Evolutionary conservation across 2,797 vertebrate genomes (phyloP).

Genomic region (Rhinophrynus dorsalis): DNA sequence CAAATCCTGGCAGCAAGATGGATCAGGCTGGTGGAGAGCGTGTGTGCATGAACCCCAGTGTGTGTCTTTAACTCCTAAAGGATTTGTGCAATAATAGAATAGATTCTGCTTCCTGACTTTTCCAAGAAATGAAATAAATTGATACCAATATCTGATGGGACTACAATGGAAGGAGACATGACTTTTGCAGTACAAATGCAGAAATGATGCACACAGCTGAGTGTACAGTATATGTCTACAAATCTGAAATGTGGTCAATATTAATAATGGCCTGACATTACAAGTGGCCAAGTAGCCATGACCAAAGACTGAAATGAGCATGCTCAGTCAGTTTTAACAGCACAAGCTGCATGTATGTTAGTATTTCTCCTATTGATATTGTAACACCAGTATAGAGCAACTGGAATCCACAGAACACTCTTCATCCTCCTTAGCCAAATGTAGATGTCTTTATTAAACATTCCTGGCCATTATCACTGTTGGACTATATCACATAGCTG

Average conservation of each 20-base stretch:
- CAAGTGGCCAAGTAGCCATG: not conserved
- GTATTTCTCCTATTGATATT: too few species aligned
- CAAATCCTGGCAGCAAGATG: constrained; percentile 3
- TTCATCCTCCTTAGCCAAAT: too few species aligned
- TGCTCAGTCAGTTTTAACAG: too few species aligned
- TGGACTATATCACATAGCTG: too few species aligned
- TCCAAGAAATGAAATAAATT: constrained; percentile 21
- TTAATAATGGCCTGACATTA: not conserved
- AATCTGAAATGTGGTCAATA: not conserved
- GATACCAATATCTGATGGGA: not conserved
- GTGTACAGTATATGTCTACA: not conserved
- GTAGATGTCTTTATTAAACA: too few species aligned
- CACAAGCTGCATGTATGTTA: too few species aligned
- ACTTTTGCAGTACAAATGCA: not conserved
- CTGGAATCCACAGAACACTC: too few species aligned
- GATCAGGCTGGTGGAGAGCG: not conserved
- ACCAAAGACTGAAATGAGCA: not conserved
- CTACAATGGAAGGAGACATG: constrained; percentile 1
- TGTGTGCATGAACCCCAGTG: constrained; percentile 35
- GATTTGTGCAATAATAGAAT: constrained; percentile 49
- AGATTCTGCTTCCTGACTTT: constrained; percentile 32
- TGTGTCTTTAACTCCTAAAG: constrained; percentile 39
- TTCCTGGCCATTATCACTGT: too few species aligned
- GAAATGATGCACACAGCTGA: not conserved
- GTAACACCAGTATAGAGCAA: too few species aligned